Conservation (phyloP, 2,888 invertebrate species). For the Dolichopus griseipennis region DNA sequence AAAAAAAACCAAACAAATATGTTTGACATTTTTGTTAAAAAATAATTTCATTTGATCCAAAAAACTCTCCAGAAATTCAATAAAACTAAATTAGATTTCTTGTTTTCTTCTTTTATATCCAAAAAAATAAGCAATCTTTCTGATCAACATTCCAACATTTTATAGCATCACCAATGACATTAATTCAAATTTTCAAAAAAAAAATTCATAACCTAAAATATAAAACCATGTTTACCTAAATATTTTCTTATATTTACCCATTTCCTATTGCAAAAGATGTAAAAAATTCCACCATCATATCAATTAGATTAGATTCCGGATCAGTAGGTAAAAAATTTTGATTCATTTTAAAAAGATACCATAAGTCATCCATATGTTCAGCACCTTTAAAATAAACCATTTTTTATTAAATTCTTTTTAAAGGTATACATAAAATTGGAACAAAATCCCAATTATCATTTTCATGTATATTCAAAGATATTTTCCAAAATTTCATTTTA, state of each 20-base stretch:
- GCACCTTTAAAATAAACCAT: conserved; percentile 24
- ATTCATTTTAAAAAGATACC: conserved; percentile 44
- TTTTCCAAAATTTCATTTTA: too few relatives aligned
- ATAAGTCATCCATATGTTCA: conserved; percentile 47
- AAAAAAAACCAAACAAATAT: too few relatives aligned
- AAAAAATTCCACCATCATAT: conserved; percentile 43
- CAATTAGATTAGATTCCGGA: conserved; percentile 42
- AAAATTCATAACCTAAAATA: not conserved
- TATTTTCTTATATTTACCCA: conserved; percentile 32
- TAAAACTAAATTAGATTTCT: too few relatives aligned
- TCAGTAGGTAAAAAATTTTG: conserved; percentile 37
- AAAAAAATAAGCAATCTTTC: too few relatives aligned
- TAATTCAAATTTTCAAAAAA: not conserved
- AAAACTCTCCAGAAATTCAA: too few relatives aligned
- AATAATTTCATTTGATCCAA: too few relatives aligned
- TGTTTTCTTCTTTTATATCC: too few relatives aligned
- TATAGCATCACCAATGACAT: too few relatives aligned
- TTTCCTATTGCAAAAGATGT: conserved; percentile 41
- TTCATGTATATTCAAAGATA: too few relatives aligned
- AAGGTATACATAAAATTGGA: not conserved
- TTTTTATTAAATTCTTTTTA: not conserved
- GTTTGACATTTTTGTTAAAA: too few relatives aligned
- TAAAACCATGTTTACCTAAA: not conserved
- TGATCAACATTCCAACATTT: too few relatives aligned
- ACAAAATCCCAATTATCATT: too few relatives aligned